Percentiles rank a stretch among this genome's conserved stretches.
Evolutionary conservation across 2,113 vertebrate species (phyloP).

Genomic region (Scomber colias): DNA sequence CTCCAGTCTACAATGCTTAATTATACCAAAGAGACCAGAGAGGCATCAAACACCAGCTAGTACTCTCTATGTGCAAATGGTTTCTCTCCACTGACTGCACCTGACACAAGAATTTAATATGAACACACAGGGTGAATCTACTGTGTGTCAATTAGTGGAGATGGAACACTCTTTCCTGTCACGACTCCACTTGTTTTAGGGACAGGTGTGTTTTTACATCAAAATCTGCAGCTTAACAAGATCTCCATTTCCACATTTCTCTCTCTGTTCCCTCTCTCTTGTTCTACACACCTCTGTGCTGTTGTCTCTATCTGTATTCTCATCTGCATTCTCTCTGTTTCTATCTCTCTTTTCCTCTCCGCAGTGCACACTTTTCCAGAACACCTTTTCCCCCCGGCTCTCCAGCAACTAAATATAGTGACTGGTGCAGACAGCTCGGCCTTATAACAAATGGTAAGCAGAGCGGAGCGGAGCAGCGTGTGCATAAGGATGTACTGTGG

Average conservation of each 20-base stretch:
- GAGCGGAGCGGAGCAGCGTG: constrained; percentile 38
- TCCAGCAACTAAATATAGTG: constrained; percentile 82
- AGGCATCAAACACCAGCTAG: too few species aligned
- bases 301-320: constrained; percentile 32
- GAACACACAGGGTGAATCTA: neutral
- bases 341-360: constrained; percentile 38
- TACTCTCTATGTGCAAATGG: neutral
- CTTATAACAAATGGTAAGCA: constrained; percentile 77
- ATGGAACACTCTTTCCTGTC: neutral
- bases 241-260: constrained; percentile 20
- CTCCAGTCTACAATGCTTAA: too few species aligned
- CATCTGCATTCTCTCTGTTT: constrained; percentile 42
- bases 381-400: constrained; percentile 79
- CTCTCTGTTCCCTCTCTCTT: constrained; percentile 1
- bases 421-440: constrained; percentile 77
- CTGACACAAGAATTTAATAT: neutral
- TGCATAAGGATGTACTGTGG: constrained; percentile 25
- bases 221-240: constrained; percentile 41
- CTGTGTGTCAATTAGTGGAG: constrained; percentile 32
- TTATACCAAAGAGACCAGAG: too few species aligned
- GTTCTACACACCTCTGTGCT: neutral
- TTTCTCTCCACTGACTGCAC: neutral
- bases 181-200: neutral
- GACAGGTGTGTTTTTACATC: neutral
- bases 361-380: constrained; percentile 74